Evolutionary conservation across 1,140 invertebrate species (phyloP), one percentile per base, ranked within the genome.

Genomic region (Panagrolaimus sp.): DNA sequence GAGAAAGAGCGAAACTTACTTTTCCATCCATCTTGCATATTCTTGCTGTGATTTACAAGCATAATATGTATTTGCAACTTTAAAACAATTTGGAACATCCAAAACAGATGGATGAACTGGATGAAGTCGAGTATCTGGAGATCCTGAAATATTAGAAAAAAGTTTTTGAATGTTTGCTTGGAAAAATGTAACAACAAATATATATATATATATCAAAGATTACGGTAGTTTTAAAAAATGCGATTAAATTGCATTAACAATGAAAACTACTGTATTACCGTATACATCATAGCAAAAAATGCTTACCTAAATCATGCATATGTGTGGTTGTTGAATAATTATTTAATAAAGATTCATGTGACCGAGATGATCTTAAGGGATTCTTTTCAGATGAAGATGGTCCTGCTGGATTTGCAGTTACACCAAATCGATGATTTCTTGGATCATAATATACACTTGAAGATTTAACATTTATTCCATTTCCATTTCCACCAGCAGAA

Each of bases 81-180:
- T 71, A 72, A 81, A 81, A 64, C 80, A 81, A 64, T 83, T 74
- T 14, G 76, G 72, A 0, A 77, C 78, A 46, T 76, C 70, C 28
- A 81, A 47, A 21, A 81, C 71, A 4, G 80, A 81, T 6, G 79
- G 72, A 66, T 81, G 80, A 8, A 81, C 73, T 2, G 81, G 78
- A 64, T 83, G 80, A 21, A 83, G 63, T 9, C 70, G 68, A 28
- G 65, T 67, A 12, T 80, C 72, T 21, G 66, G 48, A 9, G 70
- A 63, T 28, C 66, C 77, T 79, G 55, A 66, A 81, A 58, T 58
- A 12, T 12, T 5, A 17, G 17, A 58, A 12, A n/a, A n/a, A n/a
- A n/a, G n/a, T n/a, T n/a, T n/a, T 10, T 21, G 17, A 64, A 38
- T 43, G n/a, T 17, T 52, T 28, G 17, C 12, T 17, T n/a, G 14